Evolutionary conservation across 2,797 vertebrate species (phyloP), one percentile per base, ranked within the genome.

Genomic region (Scomberomorus guttatus): DNA sequence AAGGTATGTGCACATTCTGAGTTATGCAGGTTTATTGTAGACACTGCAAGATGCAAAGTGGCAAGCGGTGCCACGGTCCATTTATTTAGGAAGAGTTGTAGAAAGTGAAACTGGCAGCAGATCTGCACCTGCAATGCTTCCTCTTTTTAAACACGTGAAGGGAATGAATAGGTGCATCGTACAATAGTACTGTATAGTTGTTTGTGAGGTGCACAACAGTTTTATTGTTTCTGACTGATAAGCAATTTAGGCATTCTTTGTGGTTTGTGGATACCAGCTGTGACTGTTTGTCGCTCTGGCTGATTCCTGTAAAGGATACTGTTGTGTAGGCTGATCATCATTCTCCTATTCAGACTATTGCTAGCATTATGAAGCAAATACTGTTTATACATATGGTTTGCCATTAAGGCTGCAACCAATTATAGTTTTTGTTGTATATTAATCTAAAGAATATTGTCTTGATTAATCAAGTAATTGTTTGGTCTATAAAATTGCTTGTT

Each of bases 101-200:
- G 69, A 82, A 83, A 80, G 2, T 67, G 76, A 87, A 74, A 87
- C 69, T 24, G 70, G 37, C 42, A 42, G 17, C 32, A 42, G 65
- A 25, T 81, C 42, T 70, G 69, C 84, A 88, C 77, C 86, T 87
- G 87, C 57, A 57, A 48, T 24, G 3, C 72, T 90, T 92, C 89
- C 85, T 83, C 71, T 89, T 92, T 87, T 81, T 59, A 42, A 63
- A 42, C 3, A 1, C 17, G 3, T 39, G 4, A 5, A 20, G 1
- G 24, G 50, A 34, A 11, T 12, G 9, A 67, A 11, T 22, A 51
- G 18, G 63, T 63, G 37, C 55, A 60, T 62, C 62, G 22, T 2
- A 20, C 27, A 29, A 5, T 10, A 58, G 32, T 34, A 27, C 32
- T 37, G 0, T 37, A 17, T 32, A 51, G 11, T 54, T 61, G 64